Percentiles rank a stretch among this genome's conserved stretches.
These are phyloP conservation scores for Plestiodon gilberti DNA, from an alignment of 2,113 vertebrate species.

Conservation along the genomic window DNA sequence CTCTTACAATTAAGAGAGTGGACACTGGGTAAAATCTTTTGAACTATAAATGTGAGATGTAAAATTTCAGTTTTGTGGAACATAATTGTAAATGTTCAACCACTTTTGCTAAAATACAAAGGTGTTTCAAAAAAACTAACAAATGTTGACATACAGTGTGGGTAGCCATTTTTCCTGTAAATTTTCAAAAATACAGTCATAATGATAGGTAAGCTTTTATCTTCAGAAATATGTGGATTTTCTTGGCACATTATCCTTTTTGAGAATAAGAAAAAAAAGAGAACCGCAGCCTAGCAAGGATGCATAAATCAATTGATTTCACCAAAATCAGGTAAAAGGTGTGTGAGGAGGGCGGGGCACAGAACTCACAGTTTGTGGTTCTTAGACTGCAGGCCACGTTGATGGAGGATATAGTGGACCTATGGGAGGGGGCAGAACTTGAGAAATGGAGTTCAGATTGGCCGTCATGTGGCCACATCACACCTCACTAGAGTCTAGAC, in stretches of 20 bases:
- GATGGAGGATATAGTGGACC: neutral
- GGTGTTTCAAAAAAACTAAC: neutral
- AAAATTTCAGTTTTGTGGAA: neutral
- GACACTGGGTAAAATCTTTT: neutral
- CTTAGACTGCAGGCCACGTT: constrained; percentile 30
- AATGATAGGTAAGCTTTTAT: neutral
- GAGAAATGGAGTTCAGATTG: neutral
- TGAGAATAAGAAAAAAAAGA: constrained; percentile 42
- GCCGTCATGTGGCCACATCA: no score
- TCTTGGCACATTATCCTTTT: constrained; percentile 32
- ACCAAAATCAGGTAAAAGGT: constrained; percentile 39
- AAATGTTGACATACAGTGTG: neutral
- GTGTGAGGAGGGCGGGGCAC: constrained; percentile 53
- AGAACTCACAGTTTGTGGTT: constrained; percentile 38
- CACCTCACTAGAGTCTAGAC: no score
- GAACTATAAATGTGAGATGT: neutral
- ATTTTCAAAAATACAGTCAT: neutral
- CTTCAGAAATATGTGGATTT: constrained; percentile 6
- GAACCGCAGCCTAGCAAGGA: constrained; percentile 45
- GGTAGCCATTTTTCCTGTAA: neutral
- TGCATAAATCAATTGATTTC: constrained; percentile 53
- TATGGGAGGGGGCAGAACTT: constrained; percentile 8
- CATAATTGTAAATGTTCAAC: neutral
- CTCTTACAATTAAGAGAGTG: neutral
- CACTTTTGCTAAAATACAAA: no score